phyloP scores from a whole-genome alignment of 2,113 vertebrate genomes.

The Camelus dromedarius region DNA sequence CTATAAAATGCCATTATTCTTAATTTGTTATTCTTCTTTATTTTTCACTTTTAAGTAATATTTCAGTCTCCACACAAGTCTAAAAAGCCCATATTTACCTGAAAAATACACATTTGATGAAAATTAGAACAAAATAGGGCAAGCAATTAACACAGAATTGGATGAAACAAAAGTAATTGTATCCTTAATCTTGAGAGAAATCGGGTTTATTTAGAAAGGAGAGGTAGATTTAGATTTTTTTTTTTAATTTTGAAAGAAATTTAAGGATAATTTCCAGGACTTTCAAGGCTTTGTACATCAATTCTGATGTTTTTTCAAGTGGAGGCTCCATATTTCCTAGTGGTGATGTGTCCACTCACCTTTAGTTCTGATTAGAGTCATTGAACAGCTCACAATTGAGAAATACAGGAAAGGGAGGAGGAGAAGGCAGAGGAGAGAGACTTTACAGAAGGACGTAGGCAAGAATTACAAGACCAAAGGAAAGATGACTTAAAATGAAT shows the following conservation, averaged over 20 bases:
- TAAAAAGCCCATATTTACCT: neutral
- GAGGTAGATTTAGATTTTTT: neutral
- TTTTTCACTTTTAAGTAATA: neutral
- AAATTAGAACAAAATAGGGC: neutral
- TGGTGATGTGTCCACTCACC: neutral
- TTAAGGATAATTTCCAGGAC: neutral
- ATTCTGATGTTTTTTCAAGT: neutral
- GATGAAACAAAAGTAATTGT: neutral
- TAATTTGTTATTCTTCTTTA: neutral
- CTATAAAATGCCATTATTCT: neutral
- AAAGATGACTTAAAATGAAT: neutral
- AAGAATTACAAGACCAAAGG: neutral
- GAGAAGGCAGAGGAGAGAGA: neutral
- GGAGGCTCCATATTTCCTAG: neutral
- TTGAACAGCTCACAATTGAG: neutral
- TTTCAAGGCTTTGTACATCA: neutral
- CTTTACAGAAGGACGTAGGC: neutral
- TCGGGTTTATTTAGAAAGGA: neutral
- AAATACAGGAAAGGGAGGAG: neutral
- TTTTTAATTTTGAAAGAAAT: neutral
- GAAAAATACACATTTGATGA: neutral
- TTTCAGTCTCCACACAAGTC: neutral
- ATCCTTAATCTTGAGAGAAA: neutral
- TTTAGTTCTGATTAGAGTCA: neutral
- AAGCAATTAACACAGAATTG: neutral